These are phyloP conservation scores for Phalloptychus januarius DNA, from an alignment of 2,797 vertebrate species.

Conservation along the genomic window DNA sequence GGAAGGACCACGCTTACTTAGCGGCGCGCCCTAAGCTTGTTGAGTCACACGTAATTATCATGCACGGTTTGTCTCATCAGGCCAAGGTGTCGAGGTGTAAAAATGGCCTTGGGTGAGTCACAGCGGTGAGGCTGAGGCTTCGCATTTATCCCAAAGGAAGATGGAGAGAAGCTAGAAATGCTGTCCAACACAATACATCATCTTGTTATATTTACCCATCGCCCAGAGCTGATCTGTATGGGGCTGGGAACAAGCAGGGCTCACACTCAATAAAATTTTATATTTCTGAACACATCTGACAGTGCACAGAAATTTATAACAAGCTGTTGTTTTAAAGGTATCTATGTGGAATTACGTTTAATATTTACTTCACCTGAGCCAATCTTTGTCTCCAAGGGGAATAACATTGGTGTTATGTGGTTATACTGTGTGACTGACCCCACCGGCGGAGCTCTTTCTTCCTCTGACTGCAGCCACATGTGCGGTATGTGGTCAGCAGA, in stretches of 20 bases:
- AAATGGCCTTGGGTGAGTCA: conserved; percentile 73
- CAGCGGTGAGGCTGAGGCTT: conserved; percentile 54
- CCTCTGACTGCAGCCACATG: conserved; percentile 59
- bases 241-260: conserved; percentile 28
- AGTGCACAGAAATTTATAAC: conserved; percentile 34
- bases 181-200: conserved; percentile 66
- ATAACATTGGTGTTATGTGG: conserved; percentile 29
- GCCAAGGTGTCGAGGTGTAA: conserved; percentile 71
- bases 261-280: conserved; percentile 47
- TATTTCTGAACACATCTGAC: conserved; percentile 53
- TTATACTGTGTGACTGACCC: conserved; percentile 49
- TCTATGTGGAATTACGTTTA: conserved; percentile 33
- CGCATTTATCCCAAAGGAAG: conserved; percentile 45
- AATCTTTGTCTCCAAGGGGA: conserved; percentile 46
- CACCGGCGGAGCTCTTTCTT: conserved; percentile 49
- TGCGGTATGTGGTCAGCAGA: conserved; percentile 43
- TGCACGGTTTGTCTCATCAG: conserved; percentile 72
- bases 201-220: conserved; percentile 65
- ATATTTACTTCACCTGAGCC: conserved; percentile 58
- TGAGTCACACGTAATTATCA: conserved; percentile 73
- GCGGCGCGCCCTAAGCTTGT: conserved; percentile 57
- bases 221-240: conserved; percentile 30
- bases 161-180: conserved; percentile 52
- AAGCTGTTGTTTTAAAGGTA: conserved; percentile 38
- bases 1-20: conserved; percentile 44